Conservation (phyloP, 2,888 invertebrate genomes). For the Dascillus cervinus region DNA sequence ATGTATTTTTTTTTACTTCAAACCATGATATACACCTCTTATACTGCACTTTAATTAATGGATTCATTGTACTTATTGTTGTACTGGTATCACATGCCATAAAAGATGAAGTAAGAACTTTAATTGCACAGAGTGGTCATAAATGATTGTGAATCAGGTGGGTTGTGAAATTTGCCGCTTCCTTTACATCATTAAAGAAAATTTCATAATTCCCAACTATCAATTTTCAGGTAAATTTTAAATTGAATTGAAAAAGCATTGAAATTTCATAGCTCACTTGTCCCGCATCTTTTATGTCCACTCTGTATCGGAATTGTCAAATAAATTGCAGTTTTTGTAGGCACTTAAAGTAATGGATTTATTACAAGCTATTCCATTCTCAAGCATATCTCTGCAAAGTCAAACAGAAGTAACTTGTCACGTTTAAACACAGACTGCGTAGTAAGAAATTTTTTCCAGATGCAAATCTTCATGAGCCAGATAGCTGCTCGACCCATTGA, state of each 20-base stretch:
- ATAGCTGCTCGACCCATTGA: conserved; percentile 23
- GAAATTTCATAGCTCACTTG: too few species aligned
- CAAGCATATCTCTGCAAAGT: too few species aligned
- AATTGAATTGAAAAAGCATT: too few species aligned
- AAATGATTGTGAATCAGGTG: too few species aligned
- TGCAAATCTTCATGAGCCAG: conserved; percentile 26
- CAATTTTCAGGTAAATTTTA: too few species aligned
- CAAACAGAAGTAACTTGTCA: conserved; percentile 23
- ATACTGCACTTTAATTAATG: conserved; percentile 17
- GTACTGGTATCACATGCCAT: conserved; percentile 19
- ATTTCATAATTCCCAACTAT: too few species aligned
- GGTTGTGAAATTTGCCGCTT: too few species aligned
- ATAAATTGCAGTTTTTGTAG: conserved; percentile 25
- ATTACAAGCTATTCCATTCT: conserved; percentile 23
- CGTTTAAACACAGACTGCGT: too few species aligned
- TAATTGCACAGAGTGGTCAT: too few species aligned
- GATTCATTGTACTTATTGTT: conserved; percentile 15
- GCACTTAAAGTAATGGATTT: conserved; percentile 22
- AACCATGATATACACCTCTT: conserved; percentile 14
- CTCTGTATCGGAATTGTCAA: too few species aligned
- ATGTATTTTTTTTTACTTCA: conserved; percentile 12
- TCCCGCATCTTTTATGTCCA: too few species aligned
- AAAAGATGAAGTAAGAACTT: conserved; percentile 19
- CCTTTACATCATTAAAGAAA: too few species aligned
- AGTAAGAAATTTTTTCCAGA: conserved; percentile 24